Conservation (phyloP, 35 echinoderm and acorn worm genomes). For the Heliocidaris erythrogramma region DNA sequence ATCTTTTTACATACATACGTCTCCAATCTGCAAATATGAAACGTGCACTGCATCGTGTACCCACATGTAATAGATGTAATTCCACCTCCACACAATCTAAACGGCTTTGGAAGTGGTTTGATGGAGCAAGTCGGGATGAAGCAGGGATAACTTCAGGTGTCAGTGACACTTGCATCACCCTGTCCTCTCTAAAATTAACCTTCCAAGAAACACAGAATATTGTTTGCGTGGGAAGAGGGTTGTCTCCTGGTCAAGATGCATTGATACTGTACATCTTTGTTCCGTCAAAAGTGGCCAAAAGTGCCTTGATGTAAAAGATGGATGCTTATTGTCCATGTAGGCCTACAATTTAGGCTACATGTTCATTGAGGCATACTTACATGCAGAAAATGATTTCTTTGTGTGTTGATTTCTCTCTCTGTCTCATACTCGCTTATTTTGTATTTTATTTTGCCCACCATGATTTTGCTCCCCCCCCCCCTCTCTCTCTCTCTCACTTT, state of each 20-base stretch:
- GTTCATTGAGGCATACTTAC: too few species aligned
- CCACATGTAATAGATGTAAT: neutral
- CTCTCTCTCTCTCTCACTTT: too few species aligned
- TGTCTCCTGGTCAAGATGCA: neutral
- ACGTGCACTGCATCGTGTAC: neutral
- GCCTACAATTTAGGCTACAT: too few species aligned
- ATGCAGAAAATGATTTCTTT: too few species aligned
- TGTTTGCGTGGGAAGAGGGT: neutral
- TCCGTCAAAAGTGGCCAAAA: neutral
- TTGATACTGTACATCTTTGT: neutral
- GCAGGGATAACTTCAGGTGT: neutral
- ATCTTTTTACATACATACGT: too few species aligned
- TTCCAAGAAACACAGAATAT: neutral
- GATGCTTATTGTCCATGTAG: too few species aligned
- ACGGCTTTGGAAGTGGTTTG: neutral
- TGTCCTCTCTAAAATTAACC: slow-evolving; percentile 17
- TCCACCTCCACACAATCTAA: neutral
- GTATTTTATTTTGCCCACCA: too few species aligned
- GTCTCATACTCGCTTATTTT: too few species aligned
- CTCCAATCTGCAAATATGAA: neutral
- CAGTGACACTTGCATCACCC: neutral
- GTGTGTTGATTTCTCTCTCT: too few species aligned
- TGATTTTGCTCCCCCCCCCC: too few species aligned
- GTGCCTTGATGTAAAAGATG: neutral
- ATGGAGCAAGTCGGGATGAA: neutral